Evolutionary conservation across 1,140 invertebrate species (phyloP).

Genomic region (Drosophila serrata): DNA sequence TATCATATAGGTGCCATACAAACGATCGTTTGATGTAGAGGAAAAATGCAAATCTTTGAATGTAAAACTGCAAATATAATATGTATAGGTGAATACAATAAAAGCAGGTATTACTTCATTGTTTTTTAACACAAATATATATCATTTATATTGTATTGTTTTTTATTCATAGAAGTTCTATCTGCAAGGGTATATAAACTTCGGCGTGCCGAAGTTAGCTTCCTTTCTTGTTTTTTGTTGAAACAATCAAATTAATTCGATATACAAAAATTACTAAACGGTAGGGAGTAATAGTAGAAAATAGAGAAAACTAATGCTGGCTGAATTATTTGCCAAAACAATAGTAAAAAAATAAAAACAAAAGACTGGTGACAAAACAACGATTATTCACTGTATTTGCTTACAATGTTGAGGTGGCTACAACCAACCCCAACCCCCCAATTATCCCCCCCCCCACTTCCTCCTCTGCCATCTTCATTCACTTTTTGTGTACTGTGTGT

Average conservation of each 20-base stretch:
- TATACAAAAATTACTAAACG: background rate
- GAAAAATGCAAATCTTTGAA: too few relatives aligned
- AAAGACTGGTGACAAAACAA: constrained; percentile 10
- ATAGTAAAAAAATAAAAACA: background rate
- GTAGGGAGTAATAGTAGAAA: background rate
- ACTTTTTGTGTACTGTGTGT: constrained; percentile 25
- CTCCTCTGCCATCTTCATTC: constrained; percentile 1
- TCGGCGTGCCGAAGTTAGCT: too few relatives aligned
- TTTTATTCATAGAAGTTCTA: too few relatives aligned
- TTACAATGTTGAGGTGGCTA: constrained; percentile 33
- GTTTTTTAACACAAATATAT: too few relatives aligned
- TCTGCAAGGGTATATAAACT: too few relatives aligned
- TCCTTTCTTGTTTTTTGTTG: background rate
- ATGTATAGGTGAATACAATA: too few relatives aligned
- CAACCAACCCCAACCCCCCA: background rate
- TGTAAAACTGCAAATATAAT: too few relatives aligned
- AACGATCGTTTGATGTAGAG: too few relatives aligned
- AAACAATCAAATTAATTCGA: background rate
- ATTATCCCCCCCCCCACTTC: background rate
- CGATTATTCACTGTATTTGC: constrained; percentile 14
- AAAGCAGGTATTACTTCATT: too few relatives aligned
- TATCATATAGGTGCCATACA: too few relatives aligned
- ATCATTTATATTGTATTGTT: too few relatives aligned
- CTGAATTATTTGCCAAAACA: background rate
- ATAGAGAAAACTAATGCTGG: background rate